These are phyloP conservation scores for Symphodus melops DNA, from an alignment of 2,113 vertebrate species.

Conservation along the genomic window DNA sequence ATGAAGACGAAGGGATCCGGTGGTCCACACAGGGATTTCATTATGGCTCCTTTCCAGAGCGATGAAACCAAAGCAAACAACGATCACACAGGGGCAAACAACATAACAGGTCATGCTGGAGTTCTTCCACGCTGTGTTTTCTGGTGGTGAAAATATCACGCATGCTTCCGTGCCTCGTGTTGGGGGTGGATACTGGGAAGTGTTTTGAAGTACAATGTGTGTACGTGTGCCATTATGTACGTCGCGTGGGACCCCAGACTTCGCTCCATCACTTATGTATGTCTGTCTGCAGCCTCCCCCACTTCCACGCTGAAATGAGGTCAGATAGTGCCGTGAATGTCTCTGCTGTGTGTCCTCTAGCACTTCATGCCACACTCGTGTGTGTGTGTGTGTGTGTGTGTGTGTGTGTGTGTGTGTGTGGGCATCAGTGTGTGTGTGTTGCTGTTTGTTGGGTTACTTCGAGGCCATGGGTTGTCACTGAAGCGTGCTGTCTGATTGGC, in stretches of 20 bases:
- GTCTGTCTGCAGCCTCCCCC: constrained; percentile 63
- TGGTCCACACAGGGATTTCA: constrained; percentile 47
- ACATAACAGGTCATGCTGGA: constrained; percentile 16
- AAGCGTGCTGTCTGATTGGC: constrained; percentile 63
- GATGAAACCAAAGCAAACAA: constrained; percentile 44
- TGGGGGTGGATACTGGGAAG: constrained; percentile 6
- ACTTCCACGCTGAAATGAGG: constrained; percentile 61
- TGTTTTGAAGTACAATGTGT: constrained; percentile 9
- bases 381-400: constrained; percentile 7
- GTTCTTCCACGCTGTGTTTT: constrained; percentile 47
- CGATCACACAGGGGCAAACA: constrained; percentile 51
- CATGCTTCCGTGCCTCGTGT: not conserved
- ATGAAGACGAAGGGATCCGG: constrained; percentile 44
- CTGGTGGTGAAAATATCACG: constrained; percentile 30
- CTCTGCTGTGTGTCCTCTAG: constrained; percentile 60
- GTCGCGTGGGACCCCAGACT: constrained; percentile 30
- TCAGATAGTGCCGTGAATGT: constrained; percentile 63
- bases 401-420: constrained; percentile 11
- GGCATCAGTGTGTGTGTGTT: constrained; percentile 18
- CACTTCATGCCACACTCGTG: constrained; percentile 37
- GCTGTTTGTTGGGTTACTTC: constrained; percentile 55
- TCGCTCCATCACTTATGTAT: constrained; percentile 71
- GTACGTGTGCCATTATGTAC: constrained; percentile 6
- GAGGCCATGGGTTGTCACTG: constrained; percentile 57
- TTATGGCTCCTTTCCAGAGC: constrained; percentile 62